Base-by-base conservation (phyloP, 2,888 invertebrate genomes). In the Chouioia cunea region DNA sequence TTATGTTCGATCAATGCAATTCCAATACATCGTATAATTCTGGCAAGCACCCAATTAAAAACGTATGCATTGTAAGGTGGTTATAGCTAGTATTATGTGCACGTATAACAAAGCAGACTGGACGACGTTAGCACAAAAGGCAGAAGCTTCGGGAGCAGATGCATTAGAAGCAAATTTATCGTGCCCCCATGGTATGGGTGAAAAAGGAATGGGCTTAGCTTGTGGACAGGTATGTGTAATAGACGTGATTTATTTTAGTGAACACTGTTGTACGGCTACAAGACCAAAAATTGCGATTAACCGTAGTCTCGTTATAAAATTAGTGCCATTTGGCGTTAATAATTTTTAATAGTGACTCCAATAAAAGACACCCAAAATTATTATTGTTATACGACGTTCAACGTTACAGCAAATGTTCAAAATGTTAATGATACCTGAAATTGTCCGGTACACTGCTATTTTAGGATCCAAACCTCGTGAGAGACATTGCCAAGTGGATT, bases 181-280 rank as follows among this genome's bases (percentile, higher is more conserved):
- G 0, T 99, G 99, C 85, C 99, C 99, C 0, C 99, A 99, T 86
- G 99, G 99, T 6, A 99, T 99, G 97, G 97, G 97, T 1, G 98
- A 98, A 84, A 91, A 94, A 14, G 98, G 98, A 50, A 99, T 99
- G 99, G 99, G 99, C 0, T 87, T 99, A 63, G 99, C 99, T 56
- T 99, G 99, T 86, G 99, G 99, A 69, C 97, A 98, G 89, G 95
- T 94, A 83, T 69, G 65, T 58, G 57, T 47, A 16, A 20, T 3
- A 27, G 62, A 20, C 50, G 48, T 66, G n/a, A 20, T 8, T 14
- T 44, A 36, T 23, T 50, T 27, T 15, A 36, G 0, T 62, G n/a
- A n/a, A n/a, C n/a, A n/a, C n/a, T n/a, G n/a, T n/a, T n/a, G n/a
- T n/a, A n/a, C n/a, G n/a, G n/a, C n/a, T n/a, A n/a, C n/a, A n/a